Conservation (phyloP, 1,140 invertebrate species). For the Leptinotarsa undecemlineata region DNA sequence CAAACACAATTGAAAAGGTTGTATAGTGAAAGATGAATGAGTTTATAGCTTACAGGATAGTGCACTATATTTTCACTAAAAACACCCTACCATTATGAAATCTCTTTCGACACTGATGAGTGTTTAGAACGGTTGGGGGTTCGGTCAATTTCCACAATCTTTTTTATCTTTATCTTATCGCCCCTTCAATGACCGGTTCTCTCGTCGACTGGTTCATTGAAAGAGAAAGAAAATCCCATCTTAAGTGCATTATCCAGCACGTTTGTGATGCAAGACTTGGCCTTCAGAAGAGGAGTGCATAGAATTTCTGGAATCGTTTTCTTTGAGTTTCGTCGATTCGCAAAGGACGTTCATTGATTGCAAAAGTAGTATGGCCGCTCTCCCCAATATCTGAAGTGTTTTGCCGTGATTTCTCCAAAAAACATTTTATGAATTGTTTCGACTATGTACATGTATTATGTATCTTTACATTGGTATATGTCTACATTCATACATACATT, state of each 20-base stretch:
- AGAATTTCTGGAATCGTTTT: slow-evolving; percentile 83
- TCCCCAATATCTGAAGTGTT: slow-evolving; percentile 58
- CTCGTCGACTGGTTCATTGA: slow-evolving; percentile 97
- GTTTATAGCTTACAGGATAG: slow-evolving; percentile 92
- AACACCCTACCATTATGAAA: slow-evolving; percentile 89
- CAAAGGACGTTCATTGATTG: slow-evolving; percentile 79
- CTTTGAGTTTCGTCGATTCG: slow-evolving; percentile 74
- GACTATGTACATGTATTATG: background rate
- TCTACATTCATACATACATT: too few relatives aligned
- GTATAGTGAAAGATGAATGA: slow-evolving; percentile 81
- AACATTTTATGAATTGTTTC: background rate
- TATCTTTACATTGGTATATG: too few relatives aligned
- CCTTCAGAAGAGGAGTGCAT: slow-evolving; percentile 81
- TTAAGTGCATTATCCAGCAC: slow-evolving; percentile 88
- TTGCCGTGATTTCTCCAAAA: background rate
- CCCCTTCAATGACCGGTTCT: slow-evolving; percentile 94
- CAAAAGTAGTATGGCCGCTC: slow-evolving; percentile 73
- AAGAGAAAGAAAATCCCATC: slow-evolving; percentile 77
- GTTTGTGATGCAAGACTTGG: slow-evolving; percentile 83
- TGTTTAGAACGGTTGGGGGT: slow-evolving; percentile 89
- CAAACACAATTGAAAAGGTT: slow-evolving; percentile 95
- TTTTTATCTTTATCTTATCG: slow-evolving; percentile 83
- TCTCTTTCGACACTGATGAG: slow-evolving; percentile 74
- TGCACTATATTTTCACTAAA: slow-evolving; percentile 97
- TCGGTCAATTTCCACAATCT: slow-evolving; percentile 89